Evolutionary conservation across 2,797 vertebrate genomes (phyloP).

Genomic region (Pseudopleuronectes americanus): DNA sequence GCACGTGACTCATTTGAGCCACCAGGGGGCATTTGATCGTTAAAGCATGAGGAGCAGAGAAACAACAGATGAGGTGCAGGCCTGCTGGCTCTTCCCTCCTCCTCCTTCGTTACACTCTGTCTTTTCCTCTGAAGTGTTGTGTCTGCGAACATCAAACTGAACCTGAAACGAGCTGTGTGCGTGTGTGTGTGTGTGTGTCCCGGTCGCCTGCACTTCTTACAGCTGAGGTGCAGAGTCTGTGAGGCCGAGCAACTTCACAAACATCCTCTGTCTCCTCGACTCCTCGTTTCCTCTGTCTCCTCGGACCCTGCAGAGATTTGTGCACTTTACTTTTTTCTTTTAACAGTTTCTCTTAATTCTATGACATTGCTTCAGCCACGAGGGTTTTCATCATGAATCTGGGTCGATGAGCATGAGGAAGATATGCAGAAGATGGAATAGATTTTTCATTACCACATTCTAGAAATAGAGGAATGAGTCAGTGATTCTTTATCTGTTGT

Average conservation of each 20-base stretch:
- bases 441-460: not conserved
- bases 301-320: slow-evolving; percentile 52
- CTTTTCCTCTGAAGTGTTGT: slow-evolving; percentile 37
- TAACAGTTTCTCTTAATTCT: slow-evolving; percentile 42
- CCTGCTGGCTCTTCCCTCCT: slow-evolving; percentile 56
- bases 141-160: slow-evolving; percentile 24
- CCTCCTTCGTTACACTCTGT: slow-evolving; percentile 22
- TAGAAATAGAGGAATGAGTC: slow-evolving; percentile 5
- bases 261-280: slow-evolving; percentile 21
- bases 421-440: slow-evolving; percentile 59
- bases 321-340: slow-evolving; percentile 50
- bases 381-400: slow-evolving; percentile 61
- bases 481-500: slow-evolving; percentile 1
- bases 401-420: slow-evolving; percentile 59
- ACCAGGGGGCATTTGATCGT: slow-evolving; percentile 74
- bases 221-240: slow-evolving; percentile 17
- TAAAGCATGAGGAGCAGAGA: slow-evolving; percentile 47
- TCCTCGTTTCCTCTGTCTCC: not conserved
- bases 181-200: not conserved
- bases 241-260: slow-evolving; percentile 39
- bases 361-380: slow-evolving; percentile 48
- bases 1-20: slow-evolving; percentile 41
- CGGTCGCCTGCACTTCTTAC: slow-evolving; percentile 4
- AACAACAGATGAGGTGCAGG: slow-evolving; percentile 49
- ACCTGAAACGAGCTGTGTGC: not conserved